Evolutionary conservation across 1,140 invertebrate genomes (phyloP).

Genomic region (Lamellibrachia luymesi): DNA sequence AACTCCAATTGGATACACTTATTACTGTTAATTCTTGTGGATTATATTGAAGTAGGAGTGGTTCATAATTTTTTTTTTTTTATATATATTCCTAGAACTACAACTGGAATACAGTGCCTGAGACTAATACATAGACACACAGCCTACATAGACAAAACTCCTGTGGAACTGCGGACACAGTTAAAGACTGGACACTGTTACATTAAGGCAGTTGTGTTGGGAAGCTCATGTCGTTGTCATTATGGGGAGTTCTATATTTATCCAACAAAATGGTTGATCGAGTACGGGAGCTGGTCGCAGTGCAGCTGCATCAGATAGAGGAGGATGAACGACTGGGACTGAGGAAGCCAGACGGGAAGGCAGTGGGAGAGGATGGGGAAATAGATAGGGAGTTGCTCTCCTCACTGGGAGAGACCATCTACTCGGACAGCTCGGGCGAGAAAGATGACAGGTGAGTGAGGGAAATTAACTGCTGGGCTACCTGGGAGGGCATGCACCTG

Average conservation of each 20-base stretch:
- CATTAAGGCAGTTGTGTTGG: not conserved
- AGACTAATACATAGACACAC: no score
- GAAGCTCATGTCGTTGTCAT: not conserved
- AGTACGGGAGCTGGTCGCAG: not conserved
- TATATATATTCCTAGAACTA: no score
- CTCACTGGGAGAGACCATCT: not conserved
- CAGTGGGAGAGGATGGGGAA: not conserved
- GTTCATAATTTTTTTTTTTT: no score
- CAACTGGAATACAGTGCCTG: no score
- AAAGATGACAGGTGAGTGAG: not conserved
- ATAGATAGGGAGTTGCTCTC: not conserved
- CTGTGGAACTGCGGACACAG: not conserved
- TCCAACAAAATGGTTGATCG: constrained; percentile 10
- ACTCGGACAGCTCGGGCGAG: not conserved
- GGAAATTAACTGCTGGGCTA: not conserved
- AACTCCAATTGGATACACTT: not conserved
- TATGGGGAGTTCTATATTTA: not conserved
- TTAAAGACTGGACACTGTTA: not conserved
- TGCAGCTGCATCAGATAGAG: constrained; percentile 12
- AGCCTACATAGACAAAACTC: not conserved
- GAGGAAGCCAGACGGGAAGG: not conserved
- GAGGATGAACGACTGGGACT: not conserved
- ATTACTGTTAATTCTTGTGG: no score
- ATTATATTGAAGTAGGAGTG: no score
- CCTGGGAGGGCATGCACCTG: not conserved